Evolutionary conservation across 35 echinoderm and acorn worm genomes (phyloP).

Genomic region (Strongylocentrotus purpuratus): DNA sequence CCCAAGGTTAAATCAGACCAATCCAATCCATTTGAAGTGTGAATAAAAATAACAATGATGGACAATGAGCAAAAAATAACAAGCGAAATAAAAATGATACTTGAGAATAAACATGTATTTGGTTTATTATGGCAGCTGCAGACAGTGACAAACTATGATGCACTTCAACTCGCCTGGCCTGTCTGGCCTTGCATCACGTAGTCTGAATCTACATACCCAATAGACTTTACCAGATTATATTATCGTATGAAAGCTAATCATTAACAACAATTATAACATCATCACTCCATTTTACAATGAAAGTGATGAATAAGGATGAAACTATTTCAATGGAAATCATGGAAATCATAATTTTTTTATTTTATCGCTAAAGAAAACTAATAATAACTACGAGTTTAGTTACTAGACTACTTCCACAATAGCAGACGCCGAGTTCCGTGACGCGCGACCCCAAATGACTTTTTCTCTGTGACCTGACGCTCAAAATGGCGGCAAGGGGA

Average conservation of each 20-base stretch:
- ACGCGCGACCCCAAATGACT: constrained; percentile 39
- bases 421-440: constrained; percentile 32
- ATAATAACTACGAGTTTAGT: neutral
- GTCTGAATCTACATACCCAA: neutral
- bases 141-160: too few relatives aligned
- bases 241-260: neutral
- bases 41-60: too few relatives aligned
- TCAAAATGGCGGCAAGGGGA: constrained; percentile 55
- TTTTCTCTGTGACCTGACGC: neutral
- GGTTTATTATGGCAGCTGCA: too few relatives aligned
- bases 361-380: neutral
- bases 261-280: neutral
- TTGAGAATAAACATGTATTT: too few relatives aligned
- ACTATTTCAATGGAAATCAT: neutral
- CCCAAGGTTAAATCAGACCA: too few relatives aligned
- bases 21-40: too few relatives aligned
- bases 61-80: too few relatives aligned
- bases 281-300: neutral
- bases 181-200: neutral
- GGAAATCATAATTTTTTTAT: neutral
- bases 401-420: neutral
- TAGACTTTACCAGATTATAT: neutral
- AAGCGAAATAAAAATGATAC: too few relatives aligned
- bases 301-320: neutral
- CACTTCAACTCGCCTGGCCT: neutral